Evolutionary conservation across 1,140 invertebrate species (phyloP).

Genomic region (Octopus sinensis): DNA sequence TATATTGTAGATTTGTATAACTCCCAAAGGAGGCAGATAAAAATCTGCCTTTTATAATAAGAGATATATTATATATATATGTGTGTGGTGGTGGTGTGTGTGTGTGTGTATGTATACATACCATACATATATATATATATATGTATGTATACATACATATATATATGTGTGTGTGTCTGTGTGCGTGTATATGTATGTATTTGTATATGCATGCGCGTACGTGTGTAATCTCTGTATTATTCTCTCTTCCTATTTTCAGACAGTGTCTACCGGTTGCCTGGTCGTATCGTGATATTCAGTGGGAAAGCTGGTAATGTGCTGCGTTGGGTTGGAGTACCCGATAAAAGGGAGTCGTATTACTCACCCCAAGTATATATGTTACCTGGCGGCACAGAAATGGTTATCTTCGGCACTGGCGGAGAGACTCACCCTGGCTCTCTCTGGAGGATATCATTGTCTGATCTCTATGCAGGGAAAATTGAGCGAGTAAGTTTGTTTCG

Average conservation of each 20-base stretch:
- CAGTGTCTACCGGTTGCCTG: slow-evolving; percentile 53
- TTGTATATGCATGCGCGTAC: no score
- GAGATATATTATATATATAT: no score
- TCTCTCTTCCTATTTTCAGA: slow-evolving; percentile 25
- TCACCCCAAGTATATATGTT: slow-evolving; percentile 60
- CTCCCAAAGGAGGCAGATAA: no score
- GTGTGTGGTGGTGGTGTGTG: no score
- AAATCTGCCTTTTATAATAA: no score
- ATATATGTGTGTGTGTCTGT: no score
- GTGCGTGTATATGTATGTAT: no score
- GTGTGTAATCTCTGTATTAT: no score
- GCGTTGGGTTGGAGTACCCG: slow-evolving; percentile 66
- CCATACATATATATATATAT: no score
- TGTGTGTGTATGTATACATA: no score
- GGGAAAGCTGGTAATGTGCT: slow-evolving; percentile 70
- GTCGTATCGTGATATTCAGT: slow-evolving; percentile 70
- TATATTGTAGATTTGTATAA: no score
- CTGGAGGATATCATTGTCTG: slow-evolving; percentile 64
- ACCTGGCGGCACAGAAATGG: slow-evolving; percentile 58
- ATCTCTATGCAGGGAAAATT: slow-evolving; percentile 62
- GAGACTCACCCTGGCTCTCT: slow-evolving; percentile 71
- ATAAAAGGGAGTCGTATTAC: slow-evolving; percentile 69
- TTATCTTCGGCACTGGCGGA: slow-evolving; percentile 73
- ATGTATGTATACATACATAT: no score
- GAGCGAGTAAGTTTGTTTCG: slow-evolving; percentile 54